A percentile compares a stretch with the other conserved stretches of the same genome.
phyloP scores from a whole-genome alignment of 2,113 vertebrate species.

The Phylloscopus trochiloides region DNA sequence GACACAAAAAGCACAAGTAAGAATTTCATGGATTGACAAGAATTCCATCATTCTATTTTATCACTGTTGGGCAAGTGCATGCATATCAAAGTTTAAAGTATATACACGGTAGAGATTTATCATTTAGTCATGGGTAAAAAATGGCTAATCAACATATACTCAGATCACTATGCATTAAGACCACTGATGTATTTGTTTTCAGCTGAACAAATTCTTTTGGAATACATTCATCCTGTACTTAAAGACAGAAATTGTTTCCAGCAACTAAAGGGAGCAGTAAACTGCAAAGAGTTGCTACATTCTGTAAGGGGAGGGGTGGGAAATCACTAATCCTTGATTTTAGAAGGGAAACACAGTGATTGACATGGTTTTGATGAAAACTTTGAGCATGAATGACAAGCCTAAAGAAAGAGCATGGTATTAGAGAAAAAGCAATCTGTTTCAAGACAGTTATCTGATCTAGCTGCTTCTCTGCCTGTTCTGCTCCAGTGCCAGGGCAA shows the following conservation, averaged over 20 bases:
- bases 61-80: neutral
- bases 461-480: constrained; percentile 39
- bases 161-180: neutral
- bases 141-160: neutral
- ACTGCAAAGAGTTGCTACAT: neutral
- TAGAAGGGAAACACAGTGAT: constrained; percentile 13
- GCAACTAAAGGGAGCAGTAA: neutral
- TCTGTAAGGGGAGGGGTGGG: neutral
- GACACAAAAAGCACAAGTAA: neutral
- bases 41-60: neutral
- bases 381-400: constrained; percentile 60
- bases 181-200: neutral
- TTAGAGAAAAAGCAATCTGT: constrained; percentile 63
- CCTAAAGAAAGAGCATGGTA: constrained; percentile 57
- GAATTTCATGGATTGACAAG: neutral
- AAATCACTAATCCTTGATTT: constrained; percentile 2
- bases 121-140: neutral
- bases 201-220: neutral
- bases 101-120: neutral
- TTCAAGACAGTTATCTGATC: constrained; percentile 63
- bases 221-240: neutral
- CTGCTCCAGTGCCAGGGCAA: constrained; percentile 45
- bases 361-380: constrained; percentile 50
- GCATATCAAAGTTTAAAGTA: neutral
- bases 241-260: neutral